These are phyloP conservation scores for Muschampia plurimacula DNA, from an alignment of 2,888 invertebrate genomes.

Conservation along the genomic window DNA sequence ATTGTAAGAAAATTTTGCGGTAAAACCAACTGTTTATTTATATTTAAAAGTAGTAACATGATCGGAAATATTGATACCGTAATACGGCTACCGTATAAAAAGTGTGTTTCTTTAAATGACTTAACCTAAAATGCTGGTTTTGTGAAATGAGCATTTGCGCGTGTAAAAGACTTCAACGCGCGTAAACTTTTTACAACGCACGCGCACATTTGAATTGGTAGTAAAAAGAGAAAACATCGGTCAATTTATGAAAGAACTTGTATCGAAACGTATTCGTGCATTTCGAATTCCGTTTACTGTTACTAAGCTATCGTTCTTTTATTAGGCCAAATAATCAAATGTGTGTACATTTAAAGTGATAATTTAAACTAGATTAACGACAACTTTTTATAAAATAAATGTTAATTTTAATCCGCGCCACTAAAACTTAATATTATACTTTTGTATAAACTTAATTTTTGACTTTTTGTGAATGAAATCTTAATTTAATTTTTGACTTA, in stretches of 20 bases:
- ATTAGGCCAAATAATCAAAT: slow-evolving; percentile 10
- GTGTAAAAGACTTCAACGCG: slow-evolving; percentile 47
- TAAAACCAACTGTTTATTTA: neutral
- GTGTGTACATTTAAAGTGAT: neutral
- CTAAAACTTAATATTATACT: neutral
- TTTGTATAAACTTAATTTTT: no score
- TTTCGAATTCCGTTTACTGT: slow-evolving; percentile 15
- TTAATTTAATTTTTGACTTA: no score
- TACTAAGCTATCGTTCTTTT: slow-evolving; percentile 10
- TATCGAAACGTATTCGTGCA: slow-evolving; percentile 9
- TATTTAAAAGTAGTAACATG: neutral
- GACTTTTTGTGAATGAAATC: no score
- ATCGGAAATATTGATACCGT: neutral
- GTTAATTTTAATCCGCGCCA: neutral
- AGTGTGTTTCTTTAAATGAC: slow-evolving; percentile 19
- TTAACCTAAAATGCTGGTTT: slow-evolving; percentile 20
- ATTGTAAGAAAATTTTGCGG: no score
- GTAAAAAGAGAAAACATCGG: slow-evolving; percentile 16
- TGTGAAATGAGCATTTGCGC: slow-evolving; percentile 5
- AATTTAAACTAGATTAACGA: slow-evolving; percentile 1
- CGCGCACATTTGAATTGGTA: slow-evolving; percentile 12
- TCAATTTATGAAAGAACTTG: slow-evolving; percentile 19
- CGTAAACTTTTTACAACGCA: slow-evolving; percentile 11
- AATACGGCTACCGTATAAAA: slow-evolving; percentile 5
- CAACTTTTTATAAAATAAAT: neutral